Evolutionary conservation across 1,140 invertebrate genomes (phyloP).

Genomic region (Musca domestica): DNA sequence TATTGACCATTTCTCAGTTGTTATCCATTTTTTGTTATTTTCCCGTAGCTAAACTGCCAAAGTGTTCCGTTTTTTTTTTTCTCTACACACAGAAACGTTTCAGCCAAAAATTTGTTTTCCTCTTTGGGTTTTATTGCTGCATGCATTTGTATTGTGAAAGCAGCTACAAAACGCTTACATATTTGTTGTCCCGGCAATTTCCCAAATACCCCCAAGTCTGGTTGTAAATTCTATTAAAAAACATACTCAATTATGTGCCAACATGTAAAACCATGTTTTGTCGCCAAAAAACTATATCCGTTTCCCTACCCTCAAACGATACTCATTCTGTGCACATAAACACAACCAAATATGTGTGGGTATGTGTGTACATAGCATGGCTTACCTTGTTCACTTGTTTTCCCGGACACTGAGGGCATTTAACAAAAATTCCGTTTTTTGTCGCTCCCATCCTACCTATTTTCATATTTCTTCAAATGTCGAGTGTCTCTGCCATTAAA

Average conservation of each 20-base stretch:
- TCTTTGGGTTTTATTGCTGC: not conserved
- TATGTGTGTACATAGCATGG: not conserved
- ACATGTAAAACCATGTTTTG: conserved; percentile 19
- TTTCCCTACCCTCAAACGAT: no score
- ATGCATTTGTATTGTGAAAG: not conserved
- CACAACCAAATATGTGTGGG: not conserved
- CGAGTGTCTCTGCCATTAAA: no score
- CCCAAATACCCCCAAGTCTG: conserved; percentile 9
- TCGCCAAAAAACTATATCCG: conserved; percentile 9
- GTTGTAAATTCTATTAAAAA: conserved; percentile 21
- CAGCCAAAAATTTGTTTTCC: not conserved
- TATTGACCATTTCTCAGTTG: not conserved
- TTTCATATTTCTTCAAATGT: no score
- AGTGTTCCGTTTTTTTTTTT: no score
- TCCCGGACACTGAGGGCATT: not conserved
- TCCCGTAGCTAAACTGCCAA: not conserved
- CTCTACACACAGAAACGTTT: no score
- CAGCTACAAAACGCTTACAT: no score
- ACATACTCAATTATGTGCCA: conserved; percentile 15
- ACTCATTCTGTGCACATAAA: not conserved
- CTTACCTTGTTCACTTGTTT: not conserved
- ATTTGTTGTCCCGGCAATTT: not conserved
- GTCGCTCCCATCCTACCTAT: no score
- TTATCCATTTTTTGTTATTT: not conserved
- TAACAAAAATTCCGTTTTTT: conserved; percentile 4